Conservation (phyloP, 2,888 invertebrate genomes). For the Melangyna quadrimaculata region DNA sequence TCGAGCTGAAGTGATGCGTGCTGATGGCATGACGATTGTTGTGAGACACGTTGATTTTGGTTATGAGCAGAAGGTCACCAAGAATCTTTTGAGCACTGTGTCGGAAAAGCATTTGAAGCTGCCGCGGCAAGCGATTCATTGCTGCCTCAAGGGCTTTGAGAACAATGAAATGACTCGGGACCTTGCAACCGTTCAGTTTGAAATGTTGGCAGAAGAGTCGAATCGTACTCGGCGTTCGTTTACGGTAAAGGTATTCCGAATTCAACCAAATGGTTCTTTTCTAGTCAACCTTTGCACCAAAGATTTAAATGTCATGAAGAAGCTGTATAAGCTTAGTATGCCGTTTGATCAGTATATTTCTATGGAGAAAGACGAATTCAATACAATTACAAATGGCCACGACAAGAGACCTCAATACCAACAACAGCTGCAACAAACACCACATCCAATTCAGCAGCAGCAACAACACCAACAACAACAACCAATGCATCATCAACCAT, state of each 20-base stretch:
- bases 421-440: slow-evolving; percentile 54
- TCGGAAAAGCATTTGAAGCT: slow-evolving; percentile 85
- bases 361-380: slow-evolving; percentile 79
- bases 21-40: slow-evolving; percentile 83
- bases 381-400: slow-evolving; percentile 66
- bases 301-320: slow-evolving; percentile 83
- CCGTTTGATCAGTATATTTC: slow-evolving; percentile 80
- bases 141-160: slow-evolving; percentile 86
- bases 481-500: slow-evolving; percentile 16
- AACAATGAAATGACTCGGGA: slow-evolving; percentile 77
- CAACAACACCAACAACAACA: slow-evolving; percentile 35
- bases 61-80: slow-evolving; percentile 90
- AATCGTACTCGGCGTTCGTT: slow-evolving; percentile 78
- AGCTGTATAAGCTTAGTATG: slow-evolving; percentile 81
- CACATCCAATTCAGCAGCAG: slow-evolving; percentile 3
- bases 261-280: slow-evolving; percentile 80
- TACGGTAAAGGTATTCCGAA: slow-evolving; percentile 79
- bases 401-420: slow-evolving; percentile 53
- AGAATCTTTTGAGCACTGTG: slow-evolving; percentile 84
- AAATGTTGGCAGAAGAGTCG: slow-evolving; percentile 86
- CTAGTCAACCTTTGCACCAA: slow-evolving; percentile 78
- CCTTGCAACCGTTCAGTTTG: slow-evolving; percentile 82
- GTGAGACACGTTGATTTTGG: slow-evolving; percentile 97
- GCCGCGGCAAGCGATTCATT: slow-evolving; percentile 89
- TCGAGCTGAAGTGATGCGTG: slow-evolving; percentile 88